Evolutionary conservation across 1,140 invertebrate genomes (phyloP).

Genomic region (Drosophila elegans): DNA sequence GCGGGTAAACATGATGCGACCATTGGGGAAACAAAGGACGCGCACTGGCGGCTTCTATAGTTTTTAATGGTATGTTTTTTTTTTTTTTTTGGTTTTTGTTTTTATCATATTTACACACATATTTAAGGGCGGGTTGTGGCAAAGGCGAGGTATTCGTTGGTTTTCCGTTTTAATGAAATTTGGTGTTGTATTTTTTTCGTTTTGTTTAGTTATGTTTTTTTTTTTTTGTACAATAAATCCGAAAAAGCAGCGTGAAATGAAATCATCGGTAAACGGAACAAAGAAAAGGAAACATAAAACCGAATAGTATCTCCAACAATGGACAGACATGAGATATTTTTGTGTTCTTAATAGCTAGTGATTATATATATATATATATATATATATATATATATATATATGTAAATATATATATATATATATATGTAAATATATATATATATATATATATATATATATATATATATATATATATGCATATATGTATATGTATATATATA

Average conservation of each 20-base stretch:
- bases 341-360: constrained; percentile 64
- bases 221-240: constrained; percentile 77
- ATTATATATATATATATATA: constrained; percentile 34
- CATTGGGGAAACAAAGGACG: constrained; percentile 95
- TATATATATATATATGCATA: constrained; percentile 9
- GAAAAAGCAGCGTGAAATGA: constrained; percentile 85
- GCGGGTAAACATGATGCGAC: constrained; percentile 96
- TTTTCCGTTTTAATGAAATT: constrained; percentile 28
- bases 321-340: constrained; percentile 63
- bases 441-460: constrained; percentile 20
- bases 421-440: constrained; percentile 21
- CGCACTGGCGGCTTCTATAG: constrained; percentile 80
- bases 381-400: constrained; percentile 11
- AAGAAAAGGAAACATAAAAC: constrained; percentile 80
- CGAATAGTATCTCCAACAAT: constrained; percentile 76
- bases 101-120: constrained; percentile 25
- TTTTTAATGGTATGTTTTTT: constrained; percentile 13
- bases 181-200: constrained; percentile 11
- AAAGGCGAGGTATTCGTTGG: constrained; percentile 45
- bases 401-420: not conserved
- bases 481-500: constrained; percentile 1
- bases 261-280: constrained; percentile 80
- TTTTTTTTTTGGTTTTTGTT: constrained; percentile 10
- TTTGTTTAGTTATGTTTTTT: constrained; percentile 31
- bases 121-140: constrained; percentile 29